Percentiles rank a stretch among this genome's conserved stretches.
phyloP scores from a whole-genome alignment of 2,113 vertebrate species.

The Dinomys branickii region DNA sequence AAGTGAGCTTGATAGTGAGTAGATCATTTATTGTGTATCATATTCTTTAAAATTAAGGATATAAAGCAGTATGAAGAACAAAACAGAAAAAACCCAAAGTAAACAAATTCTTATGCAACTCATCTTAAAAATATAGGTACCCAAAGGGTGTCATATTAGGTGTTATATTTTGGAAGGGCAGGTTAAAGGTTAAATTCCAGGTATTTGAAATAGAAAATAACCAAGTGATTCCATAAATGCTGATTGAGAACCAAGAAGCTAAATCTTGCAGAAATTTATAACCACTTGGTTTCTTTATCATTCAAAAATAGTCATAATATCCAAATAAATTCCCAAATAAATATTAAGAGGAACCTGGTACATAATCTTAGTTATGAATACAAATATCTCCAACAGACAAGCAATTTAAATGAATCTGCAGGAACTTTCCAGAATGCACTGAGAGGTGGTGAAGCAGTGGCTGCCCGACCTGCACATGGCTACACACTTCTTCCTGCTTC shows the following conservation, averaged over 20 bases:
- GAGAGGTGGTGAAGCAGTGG: too few species aligned
- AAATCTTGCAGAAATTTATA: conserved; percentile 43
- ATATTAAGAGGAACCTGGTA: not conserved
- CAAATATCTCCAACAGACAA: conserved; percentile 5
- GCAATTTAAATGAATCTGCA: conserved; percentile 53
- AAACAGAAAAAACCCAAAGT: conserved; percentile 23
- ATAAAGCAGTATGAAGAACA: not conserved
- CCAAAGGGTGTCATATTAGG: not conserved
- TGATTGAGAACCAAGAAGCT: conserved; percentile 1
- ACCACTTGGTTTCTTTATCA: conserved; percentile 30
- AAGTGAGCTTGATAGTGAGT: not conserved
- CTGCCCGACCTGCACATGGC: too few species aligned
- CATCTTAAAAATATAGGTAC: not conserved
- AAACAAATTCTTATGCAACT: conserved; percentile 47
- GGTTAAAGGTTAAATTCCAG: not conserved
- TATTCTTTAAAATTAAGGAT: conserved; percentile 43
- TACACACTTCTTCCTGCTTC: too few species aligned
- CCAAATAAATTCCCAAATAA: conserved; percentile 13
- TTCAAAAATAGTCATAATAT: conserved; percentile 46
- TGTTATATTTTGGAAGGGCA: not conserved
- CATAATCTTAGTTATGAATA: conserved; percentile 41
- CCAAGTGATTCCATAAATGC: conserved; percentile 36
- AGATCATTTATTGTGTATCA: not conserved
- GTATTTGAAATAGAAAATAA: conserved; percentile 1
- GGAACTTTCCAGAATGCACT: too few species aligned